Conservation (phyloP, 2,113 vertebrate species). For the Aptenodytes patagonicus region DNA sequence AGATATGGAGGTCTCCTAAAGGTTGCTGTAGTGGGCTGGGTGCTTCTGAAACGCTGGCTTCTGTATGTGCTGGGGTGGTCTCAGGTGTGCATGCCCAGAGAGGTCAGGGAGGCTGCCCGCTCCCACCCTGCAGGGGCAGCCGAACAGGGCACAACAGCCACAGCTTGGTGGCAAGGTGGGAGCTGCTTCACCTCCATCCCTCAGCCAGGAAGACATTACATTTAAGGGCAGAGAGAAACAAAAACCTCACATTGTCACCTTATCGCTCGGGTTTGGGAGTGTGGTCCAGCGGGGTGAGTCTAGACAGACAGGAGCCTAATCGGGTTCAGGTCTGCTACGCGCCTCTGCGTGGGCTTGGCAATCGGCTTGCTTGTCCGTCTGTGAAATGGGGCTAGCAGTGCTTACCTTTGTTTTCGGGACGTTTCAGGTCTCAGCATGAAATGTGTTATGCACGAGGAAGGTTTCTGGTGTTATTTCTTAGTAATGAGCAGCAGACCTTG, state of each 20-base stretch:
- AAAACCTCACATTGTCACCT: neutral
- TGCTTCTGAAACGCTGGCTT: neutral
- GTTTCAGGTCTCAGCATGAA: neutral
- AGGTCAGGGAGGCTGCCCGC: neutral
- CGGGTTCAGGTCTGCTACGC: neutral
- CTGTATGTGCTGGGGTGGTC: neutral
- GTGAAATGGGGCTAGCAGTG: neutral
- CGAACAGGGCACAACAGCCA: neutral
- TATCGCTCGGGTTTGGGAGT: neutral
- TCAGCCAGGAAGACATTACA: neutral
- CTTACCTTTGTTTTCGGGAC: neutral
- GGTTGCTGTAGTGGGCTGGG: neutral
- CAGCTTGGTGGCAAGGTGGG: neutral
- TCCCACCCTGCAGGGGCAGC: neutral
- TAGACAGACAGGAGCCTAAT: neutral
- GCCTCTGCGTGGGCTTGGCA: neutral
- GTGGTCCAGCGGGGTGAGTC: neutral
- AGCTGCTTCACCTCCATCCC: neutral
- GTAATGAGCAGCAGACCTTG: neutral
- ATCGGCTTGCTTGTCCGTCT: accelerated
- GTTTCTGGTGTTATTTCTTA: neutral
- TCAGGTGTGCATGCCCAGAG: too few relatives aligned
- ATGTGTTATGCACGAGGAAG: neutral
- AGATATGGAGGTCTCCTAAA: neutral
- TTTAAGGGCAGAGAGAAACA: neutral